Base-by-base conservation (phyloP, 2,113 vertebrate species). In the Tetraodon nigroviridis region DNA sequence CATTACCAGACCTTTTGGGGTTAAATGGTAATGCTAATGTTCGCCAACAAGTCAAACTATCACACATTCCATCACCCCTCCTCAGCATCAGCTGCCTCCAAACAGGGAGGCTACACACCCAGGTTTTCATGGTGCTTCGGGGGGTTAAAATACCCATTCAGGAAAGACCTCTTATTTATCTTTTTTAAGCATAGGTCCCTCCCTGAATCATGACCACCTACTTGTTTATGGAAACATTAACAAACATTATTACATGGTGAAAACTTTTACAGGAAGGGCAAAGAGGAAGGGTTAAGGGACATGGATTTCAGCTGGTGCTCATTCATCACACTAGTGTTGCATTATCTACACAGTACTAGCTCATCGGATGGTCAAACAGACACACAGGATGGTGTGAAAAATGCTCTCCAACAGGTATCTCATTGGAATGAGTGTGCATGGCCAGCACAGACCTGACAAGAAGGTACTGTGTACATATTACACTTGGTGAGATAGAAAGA, bases 401-500 rank as follows among this genome's bases (percentile, higher is more conserved):
- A 81, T 75, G 74, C 64, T 74, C 61, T 73, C 76, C 79, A 64
- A 70, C 55, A 48, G 75, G 56, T 51, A 57, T 73, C 76, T 62
- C 21, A 58, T 18, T 69, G 55, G 78, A 79, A 82, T 86, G 74
- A 61, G 69, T 71, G 76, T 80, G 81, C 75, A 85, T 81, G 85
- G 84, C 76, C 79, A 82, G 79, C 76, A 78, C 82, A 83, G 69
- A 73, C 51, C 69, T 78, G 74, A 79, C 72, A 84, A 71, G 55
- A 84, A 58, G 58, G 82, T 87, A 86, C 85, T 84, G 86, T 85
- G 86, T 85, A 88, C 64, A 84, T 84, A 88, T 54, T 82, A 84
- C 80, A 80, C 65, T 55, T 73, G 82, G 71, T 79, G 82, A 86
- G 80, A 83, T 74, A 58, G 73, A 83, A 74, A 75, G 76, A 80